Evolutionary conservation across 2,113 vertebrate species (phyloP), one percentile per base, ranked within the genome.

Genomic region (Elachura formosa): DNA sequence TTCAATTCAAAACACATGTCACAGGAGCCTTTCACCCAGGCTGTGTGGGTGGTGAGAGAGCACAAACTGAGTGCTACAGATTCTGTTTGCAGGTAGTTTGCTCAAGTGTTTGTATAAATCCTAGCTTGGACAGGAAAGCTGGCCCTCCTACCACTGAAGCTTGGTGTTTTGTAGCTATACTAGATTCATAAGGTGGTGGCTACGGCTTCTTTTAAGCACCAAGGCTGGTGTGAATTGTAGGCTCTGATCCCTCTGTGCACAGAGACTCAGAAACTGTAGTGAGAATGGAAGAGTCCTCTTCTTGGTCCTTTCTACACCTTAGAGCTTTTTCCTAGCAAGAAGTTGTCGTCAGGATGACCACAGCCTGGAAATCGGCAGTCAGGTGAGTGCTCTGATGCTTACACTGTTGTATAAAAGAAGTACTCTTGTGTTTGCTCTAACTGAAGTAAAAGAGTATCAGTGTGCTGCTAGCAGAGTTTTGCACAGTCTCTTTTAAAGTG

Each of bases 201-300:
- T 9, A 14, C 0, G 0, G 14, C 28, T 74, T 52, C 45, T 68
- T 69, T 8, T 31, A 59, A 38, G 28, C 41, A 34, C 34, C 0
- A 2, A 51, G 33, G 14, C n/a, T 56, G 21, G 5, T 72, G 20
- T 29, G 28, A 48, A n/a, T 73, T 40, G 5, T 67, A 58, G 36
- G 26, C 26, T 82, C 6, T 54, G 52, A 38, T 45, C 5, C 20
- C 33, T 56, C 11, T 46, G 29, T 59, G 41, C 1, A 0, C 14
- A 19, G 12, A 59, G 31, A n/a, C 24, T 19, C 11, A 18, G n/a
- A n/a, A 21, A 17, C 64, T 41, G 11, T 52, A 23, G 10, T 77
- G 36, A 46, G 25, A 80, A 20, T 45, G 34, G 49, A 63, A 83
- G 58, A 64, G 33, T 8, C 3, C 10, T 7, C 3, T 14, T 63